Conservation (phyloP, 2,888 invertebrate genomes). For the Penaeus monodon region DNA sequence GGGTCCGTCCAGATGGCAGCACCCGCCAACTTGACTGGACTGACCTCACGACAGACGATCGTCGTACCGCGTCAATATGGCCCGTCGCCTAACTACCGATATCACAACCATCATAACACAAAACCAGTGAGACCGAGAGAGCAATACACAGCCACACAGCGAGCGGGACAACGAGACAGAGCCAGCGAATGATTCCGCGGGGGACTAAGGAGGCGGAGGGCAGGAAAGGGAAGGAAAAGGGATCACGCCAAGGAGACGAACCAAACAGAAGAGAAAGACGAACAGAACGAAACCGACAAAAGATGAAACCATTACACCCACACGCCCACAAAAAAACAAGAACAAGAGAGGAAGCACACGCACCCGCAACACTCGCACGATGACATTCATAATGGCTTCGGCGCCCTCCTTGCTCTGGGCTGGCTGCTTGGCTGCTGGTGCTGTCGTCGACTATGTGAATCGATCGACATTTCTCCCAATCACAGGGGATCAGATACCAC, state of each 20-base stretch:
- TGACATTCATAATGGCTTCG: too few relatives aligned
- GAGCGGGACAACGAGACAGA: not conserved
- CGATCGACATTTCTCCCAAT: too few relatives aligned
- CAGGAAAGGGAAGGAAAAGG: not conserved
- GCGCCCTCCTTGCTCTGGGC: too few relatives aligned
- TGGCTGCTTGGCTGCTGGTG: too few relatives aligned
- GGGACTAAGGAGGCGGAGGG: not conserved
- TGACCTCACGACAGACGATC: conserved; percentile 1
- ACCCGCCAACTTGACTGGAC: conserved; percentile 34
- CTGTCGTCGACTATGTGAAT: too few relatives aligned
- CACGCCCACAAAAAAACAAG: not conserved
- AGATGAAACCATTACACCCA: too few relatives aligned
- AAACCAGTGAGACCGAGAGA: not conserved
- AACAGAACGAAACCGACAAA: not conserved
- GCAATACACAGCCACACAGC: not conserved
- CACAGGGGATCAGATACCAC: too few relatives aligned
- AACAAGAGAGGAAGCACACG: not conserved
- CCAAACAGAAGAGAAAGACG: not conserved
- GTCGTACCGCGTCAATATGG: too few relatives aligned
- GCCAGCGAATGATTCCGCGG: not conserved
- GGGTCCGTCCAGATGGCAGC: conserved; percentile 56
- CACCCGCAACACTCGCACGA: too few relatives aligned
- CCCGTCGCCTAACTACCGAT: too few relatives aligned
- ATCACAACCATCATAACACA: too few relatives aligned
- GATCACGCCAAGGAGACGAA: not conserved